Conservation (phyloP, 2,113 vertebrate species). For the Forbesichthys papilliferus region DNA sequence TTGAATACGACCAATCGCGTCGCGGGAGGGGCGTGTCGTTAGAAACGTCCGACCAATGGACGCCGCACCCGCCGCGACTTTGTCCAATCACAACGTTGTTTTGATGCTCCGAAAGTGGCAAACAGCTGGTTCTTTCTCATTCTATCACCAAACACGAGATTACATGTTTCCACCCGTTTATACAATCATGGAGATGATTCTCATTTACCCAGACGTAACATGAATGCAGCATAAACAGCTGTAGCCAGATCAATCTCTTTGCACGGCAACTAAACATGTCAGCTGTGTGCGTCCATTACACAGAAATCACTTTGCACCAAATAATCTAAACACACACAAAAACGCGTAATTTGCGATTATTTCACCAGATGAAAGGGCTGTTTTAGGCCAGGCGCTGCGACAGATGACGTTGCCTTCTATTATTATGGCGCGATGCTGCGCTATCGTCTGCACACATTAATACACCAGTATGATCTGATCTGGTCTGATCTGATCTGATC, state of each 20-base stretch:
- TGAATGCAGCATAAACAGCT: conserved; percentile 20
- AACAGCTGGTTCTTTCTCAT: conserved; percentile 39
- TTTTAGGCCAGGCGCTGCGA: not conserved
- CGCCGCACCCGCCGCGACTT: not conserved
- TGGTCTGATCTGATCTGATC: not conserved
- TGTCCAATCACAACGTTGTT: conserved; percentile 69
- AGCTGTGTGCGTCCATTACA: not conserved
- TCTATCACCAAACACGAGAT: not conserved
- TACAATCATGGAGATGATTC: too few species aligned
- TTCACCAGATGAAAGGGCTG: too few species aligned
- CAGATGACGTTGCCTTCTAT: not conserved
- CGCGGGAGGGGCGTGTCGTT: conserved; percentile 13
- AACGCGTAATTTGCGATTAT: too few species aligned
- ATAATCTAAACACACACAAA: not conserved
- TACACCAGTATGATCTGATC: conserved; percentile 18
- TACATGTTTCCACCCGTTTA: too few species aligned
- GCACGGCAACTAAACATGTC: not conserved
- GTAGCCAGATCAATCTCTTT: not conserved
- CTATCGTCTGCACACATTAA: too few species aligned
- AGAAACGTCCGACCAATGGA: conserved; percentile 12
- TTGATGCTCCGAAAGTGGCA: conserved; percentile 47
- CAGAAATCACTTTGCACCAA: not conserved
- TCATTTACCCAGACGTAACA: not conserved
- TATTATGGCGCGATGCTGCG: conserved; percentile 55
- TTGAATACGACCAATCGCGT: conserved; percentile 59